Base-by-base conservation (phyloP, 2,888 invertebrate genomes). In the Malthinus flaveolus region DNA sequence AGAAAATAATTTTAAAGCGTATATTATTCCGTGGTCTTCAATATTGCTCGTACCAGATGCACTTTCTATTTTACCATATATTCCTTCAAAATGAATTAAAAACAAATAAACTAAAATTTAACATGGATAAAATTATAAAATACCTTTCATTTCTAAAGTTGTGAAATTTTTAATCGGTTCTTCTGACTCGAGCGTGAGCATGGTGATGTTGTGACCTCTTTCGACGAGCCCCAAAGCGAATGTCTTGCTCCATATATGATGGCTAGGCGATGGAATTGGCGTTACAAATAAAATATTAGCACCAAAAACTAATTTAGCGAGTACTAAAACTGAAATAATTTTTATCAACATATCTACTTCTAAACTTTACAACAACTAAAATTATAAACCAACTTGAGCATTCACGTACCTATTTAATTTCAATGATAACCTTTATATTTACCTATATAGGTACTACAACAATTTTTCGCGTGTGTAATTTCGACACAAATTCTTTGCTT, bases 141-240 rank as follows among this genome's bases (percentile, higher is more conserved):
- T n/a, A 53, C 53, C 53, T 53, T 46, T 13, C 34, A 53, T 46
- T 37, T 31, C 11, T 13, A 46, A 32, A 4, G 46, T 11, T 12
- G 35, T 35, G n/a, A 46, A 53, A 13, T 46, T 47, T 12, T 13
- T 15, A 0, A 10, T 9, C 10, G 12, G 7, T 11, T 23, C 8
- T 37, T 53, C 53, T 7, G n/a, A 7, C 9, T 36, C 46, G n/a
- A 36, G 45, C 6, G 13, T 47, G 0, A 53, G 32, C 32, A 53
- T 53, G n/a, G 53, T 53, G n/a, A 53, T 15, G 15, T 53, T 53
- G 6, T 53, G 46, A 2, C 47, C 37, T 6, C 9, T 46, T 32
- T 46, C 10, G 3, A 32, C 31, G 7, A 53, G 32, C 0, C 10
- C 53, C 12, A 53, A 7, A 7, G 46, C 13, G 8, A 53, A 9